Conservation (phyloP, 2,113 vertebrate genomes). For the Vicugna pacos region DNA sequence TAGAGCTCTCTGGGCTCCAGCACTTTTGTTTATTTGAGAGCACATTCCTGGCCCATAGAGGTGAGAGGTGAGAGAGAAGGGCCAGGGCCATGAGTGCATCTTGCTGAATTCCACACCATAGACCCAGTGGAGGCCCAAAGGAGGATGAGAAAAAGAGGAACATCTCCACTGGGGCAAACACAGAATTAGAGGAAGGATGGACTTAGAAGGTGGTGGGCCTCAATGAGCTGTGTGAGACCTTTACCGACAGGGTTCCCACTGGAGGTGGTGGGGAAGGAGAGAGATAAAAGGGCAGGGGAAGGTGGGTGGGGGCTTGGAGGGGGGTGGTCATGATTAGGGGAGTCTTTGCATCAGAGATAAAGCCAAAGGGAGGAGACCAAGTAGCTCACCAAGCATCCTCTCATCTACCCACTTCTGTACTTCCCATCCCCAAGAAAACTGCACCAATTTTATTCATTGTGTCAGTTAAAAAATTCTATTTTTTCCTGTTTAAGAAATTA, state of each 20-base stretch:
- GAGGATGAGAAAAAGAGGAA: neutral
- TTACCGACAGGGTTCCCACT: neutral
- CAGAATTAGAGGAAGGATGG: neutral
- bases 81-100: neutral
- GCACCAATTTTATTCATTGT: neutral
- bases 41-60: neutral
- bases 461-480: neutral
- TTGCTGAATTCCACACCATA: neutral
- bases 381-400: neutral
- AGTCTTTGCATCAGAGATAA: neutral
- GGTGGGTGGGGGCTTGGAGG: no score
- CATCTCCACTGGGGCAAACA: neutral
- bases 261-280: neutral
- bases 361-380: neutral
- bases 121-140: neutral
- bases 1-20: neutral
- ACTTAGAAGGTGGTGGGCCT: neutral
- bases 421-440: neutral
- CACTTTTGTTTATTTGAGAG: neutral
- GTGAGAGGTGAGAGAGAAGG: neutral
- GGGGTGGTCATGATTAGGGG: no score
- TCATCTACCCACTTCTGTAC: neutral
- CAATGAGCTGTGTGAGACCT: neutral
- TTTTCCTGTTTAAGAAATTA: slow-evolving; percentile 35
- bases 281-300: neutral